Base-by-base conservation (phyloP, 2,797 vertebrate genomes). In the Pelochelys cantorii region DNA sequence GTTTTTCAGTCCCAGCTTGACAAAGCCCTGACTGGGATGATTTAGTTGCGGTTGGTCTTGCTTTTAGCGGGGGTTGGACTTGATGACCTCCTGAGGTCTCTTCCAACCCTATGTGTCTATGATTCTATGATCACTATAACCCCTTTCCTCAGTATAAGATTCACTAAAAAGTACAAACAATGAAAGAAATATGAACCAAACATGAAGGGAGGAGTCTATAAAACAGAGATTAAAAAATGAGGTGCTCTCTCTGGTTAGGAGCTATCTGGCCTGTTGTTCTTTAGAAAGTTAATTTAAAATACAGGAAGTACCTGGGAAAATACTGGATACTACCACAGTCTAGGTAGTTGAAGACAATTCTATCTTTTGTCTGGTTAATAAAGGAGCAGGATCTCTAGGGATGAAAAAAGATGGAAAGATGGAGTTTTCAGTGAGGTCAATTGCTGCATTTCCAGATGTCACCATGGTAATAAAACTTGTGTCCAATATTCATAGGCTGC, bases 261-360 rank as follows among this genome's bases (percentile, higher is more conserved):
- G 22, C 0, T 1, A 1, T 52, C 48, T 71, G n/a, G 1, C 1
- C 0, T 1, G 1, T 3, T 2, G 53, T 25, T 55, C 34, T 7
- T 79, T 15, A 5, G n/a, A 1, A 4, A 11, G 25, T 0, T 54
- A 27, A 29, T 25, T n/a, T 3, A 2, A 82, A 29, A 82, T 0
- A 4, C 42, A 9, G 60, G 1, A 2, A 4, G 17, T 11, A 56
- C 20, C 62, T 10, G 2, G 74, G 18, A 37, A 55, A 8, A 4
- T 3, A 2, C 5, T 5, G 81, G 57, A 57, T 17, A 10, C 1
- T 2, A 5, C 0, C 4, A 80, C n/a, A 57, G 79, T 20, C 82
- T 18, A 25, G 1, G 5, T 1, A 0, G 83, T 85, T 31, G 48
- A 82, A 56, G 59, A 37, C 59, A 13, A 57, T 52, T 79, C 85